Evolutionary conservation across 2,113 vertebrate species (phyloP), one percentile per base, ranked within the genome.

Genomic region (Aldabrachelys gigantea): DNA sequence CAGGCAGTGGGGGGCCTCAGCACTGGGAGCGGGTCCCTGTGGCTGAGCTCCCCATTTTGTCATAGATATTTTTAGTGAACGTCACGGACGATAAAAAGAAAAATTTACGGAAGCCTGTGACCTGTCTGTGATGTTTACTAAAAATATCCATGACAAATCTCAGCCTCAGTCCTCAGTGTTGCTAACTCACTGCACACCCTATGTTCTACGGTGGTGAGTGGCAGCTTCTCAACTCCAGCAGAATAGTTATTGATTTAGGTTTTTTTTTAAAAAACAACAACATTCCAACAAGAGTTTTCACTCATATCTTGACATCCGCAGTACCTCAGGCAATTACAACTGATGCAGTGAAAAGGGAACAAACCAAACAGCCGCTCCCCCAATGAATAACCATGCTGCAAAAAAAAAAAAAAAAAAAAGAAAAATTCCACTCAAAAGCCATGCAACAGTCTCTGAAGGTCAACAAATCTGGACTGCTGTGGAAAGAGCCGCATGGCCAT

Each of bases 231-330:
- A 1, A 4, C 75, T 44, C 3, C 10, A 38, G 12, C 10, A 41
- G 38, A 75, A 41, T 19, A 8, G n/a, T 38, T 41, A 19, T 3
- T 16, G 41, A 3, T 38, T 79, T 21, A 80, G 49, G 22, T 27
- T 57, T 57, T 0, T 44, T 44, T 1, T 10, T 87, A 69, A 14
- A 53, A 78, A 11, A 8, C 5, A 35, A 13, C 6, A 5, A 44
- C 72, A 52, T 0, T 19, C 19, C 2, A 2, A 38, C 49, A 85
- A n/a, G 0, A 0, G 78, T 56, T 56, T 9, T 38, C 80, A 44
- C 0, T 6, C 76, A 86, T 35, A 10, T 31, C 54, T 57, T 89
- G 59, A 84, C 76, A 82, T 2, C 59, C 52, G 79, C 24, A 2
- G 81, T 0, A 31, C 54, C 84, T 50, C 86, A 27, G 84, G 84